Evolutionary conservation across 1,140 invertebrate species (phyloP), one percentile per base, ranked within the genome.

Genomic region (Yoshiicerus persimilis): DNA sequence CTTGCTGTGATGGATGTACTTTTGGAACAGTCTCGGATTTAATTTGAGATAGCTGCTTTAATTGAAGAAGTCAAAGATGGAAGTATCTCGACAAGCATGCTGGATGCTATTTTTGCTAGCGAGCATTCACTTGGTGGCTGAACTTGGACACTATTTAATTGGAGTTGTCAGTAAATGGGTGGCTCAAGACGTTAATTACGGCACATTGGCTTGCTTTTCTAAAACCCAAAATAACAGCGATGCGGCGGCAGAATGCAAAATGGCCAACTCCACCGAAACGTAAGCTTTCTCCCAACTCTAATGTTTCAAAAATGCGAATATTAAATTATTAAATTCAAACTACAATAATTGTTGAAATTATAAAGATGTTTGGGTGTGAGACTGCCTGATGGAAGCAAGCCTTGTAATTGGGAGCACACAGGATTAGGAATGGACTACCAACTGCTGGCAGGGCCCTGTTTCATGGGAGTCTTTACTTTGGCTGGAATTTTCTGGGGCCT

Each of bases 351-450:
- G 39, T 9, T 32, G 20, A 16, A 64, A 32, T 39, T 83, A 5
- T 75, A 20, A 25, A 84, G 87, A 23, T 83, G 80, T 62, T 32
- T 38, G 3, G 16, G 8, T 64, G 9, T 38, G 11, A 1, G 27
- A 10, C 23, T 38, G 11, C 30, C 27, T 23, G 96, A 97, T 91
- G 96, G 95, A 0, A 95, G 95, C 0, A 89, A 30, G 13, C 3
- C 25, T 13, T 98, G 97, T 92, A 95, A 97, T 91, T 98, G 97
- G 97, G 96, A 96, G 91, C 97, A 97, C 93, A 98, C 97, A 92
- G 97, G 97, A 0, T 94, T 98, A 66, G 97, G 97, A 2, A 93
- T 97, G 39, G 96, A 98, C 91, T 98, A 98, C 92, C 97, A 98
- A 93, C 95, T 98, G 89, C 92, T 98, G 62, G 97, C 97, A 0